phyloP scores from a whole-genome alignment of 2,888 invertebrate genomes.

The Latheticus oryzae region DNA sequence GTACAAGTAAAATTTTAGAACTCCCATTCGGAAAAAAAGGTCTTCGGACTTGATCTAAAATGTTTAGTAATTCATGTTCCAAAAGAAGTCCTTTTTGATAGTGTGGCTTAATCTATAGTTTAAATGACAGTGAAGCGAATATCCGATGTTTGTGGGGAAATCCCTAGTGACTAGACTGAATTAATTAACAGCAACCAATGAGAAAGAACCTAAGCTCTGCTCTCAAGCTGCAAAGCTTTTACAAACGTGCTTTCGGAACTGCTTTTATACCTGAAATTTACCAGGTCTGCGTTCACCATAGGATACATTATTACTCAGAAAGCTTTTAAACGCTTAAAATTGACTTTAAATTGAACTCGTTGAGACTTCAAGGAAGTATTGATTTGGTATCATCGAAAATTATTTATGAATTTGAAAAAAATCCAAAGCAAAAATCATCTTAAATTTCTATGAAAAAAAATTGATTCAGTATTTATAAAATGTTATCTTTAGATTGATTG shows the following conservation, averaged over 20 bases:
- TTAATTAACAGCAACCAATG: conserved; percentile 58
- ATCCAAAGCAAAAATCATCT: no score
- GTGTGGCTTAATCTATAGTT: conserved; percentile 46
- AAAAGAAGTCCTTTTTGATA: conserved; percentile 16
- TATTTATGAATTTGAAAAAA: no score
- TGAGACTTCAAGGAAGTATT: conserved; percentile 15
- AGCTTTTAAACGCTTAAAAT: conserved; percentile 15
- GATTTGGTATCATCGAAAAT: conserved; percentile 11
- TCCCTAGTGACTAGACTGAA: conserved; percentile 58
- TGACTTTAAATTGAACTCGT: conserved; percentile 14
- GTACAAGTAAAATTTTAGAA: no score
- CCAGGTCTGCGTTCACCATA: conserved; percentile 2
- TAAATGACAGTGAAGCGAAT: conserved; percentile 58
- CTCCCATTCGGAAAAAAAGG: conserved; percentile 2
- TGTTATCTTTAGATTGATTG: no score
- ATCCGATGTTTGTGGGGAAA: conserved; percentile 56
- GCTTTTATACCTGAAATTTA: conserved; percentile 32
- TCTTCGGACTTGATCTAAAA: neutral
- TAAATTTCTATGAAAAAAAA: no score
- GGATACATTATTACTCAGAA: neutral
- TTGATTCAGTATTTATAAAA: no score
- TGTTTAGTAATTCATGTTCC: conserved; percentile 14
- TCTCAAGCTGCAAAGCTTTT: conserved; percentile 20
- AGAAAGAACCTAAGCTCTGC: conserved; percentile 41
- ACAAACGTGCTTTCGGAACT: conserved; percentile 13